Conservation (phyloP, 1,140 invertebrate species). For the Leptonema lineaticorne region DNA sequence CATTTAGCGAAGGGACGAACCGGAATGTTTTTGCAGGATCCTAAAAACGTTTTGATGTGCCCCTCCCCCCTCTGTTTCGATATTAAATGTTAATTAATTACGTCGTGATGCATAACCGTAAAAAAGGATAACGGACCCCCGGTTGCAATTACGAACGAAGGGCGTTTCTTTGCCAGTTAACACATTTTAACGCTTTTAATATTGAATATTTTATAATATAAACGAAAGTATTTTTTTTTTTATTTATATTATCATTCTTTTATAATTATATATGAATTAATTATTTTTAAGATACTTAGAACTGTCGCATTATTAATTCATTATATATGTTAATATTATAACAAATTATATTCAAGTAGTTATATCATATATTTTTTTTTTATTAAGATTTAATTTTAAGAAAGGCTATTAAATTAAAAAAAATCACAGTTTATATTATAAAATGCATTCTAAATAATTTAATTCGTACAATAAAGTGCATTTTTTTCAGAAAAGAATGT, state of each 20-base stretch:
- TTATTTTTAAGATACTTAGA: not conserved
- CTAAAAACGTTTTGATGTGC: not conserved
- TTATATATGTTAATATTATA: not conserved
- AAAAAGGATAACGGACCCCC: not conserved
- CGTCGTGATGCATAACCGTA: slow-evolving; percentile 3
- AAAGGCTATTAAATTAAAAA: too few relatives aligned
- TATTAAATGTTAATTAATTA: slow-evolving; percentile 16
- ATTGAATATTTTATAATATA: not conserved
- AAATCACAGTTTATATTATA: too few relatives aligned
- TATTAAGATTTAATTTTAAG: too few relatives aligned
- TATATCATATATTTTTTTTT: too few relatives aligned
- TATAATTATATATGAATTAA: not conserved
- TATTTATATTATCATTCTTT: not conserved
- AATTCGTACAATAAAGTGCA: too few relatives aligned
- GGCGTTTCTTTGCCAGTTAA: not conserved
- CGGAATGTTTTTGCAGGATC: too few relatives aligned
- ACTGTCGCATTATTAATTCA: not conserved
- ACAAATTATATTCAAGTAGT: not conserved
- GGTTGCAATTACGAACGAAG: not conserved
- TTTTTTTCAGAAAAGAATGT: too few relatives aligned
- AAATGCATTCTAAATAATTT: too few relatives aligned
- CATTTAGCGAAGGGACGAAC: too few relatives aligned
- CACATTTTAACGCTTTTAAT: not conserved
- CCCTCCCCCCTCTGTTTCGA: not conserved
- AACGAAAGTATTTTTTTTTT: not conserved